Evolutionary conservation across 2,113 vertebrate species (phyloP), one percentile per base, ranked within the genome.

Genomic region (Chlorodrepanis virens): DNA sequence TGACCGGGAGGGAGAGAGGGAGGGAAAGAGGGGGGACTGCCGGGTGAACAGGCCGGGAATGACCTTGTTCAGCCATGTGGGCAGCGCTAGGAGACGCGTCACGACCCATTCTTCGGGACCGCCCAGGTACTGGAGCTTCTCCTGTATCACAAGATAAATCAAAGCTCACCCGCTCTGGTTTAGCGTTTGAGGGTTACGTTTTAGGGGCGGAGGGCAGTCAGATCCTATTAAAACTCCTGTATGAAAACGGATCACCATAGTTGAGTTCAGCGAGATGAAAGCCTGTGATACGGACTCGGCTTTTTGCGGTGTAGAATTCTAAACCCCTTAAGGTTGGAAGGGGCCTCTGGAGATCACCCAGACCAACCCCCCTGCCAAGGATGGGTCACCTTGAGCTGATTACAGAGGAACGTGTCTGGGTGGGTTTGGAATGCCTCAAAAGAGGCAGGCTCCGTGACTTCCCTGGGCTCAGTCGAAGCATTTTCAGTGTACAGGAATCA

Each of bases 221-320:
- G 0, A 4, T 14, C 2, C 1, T 56, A 0, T n/a, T 35, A 44
- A 22, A 63, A 7, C 2, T 9, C 14, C 0, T 10, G 6, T 47
- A 0, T 3, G 4, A n/a, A 18, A 47, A 3, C 5, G 13, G 11
- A 2, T 29, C 29, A 33, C 4, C 14, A 0, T 23, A 14, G 8
- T 14, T 44, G 7, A 5, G 13, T 57, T 65, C 19, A 52, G 3
- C 15, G 7, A 8, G 17, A 1, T 42, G n/a, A 45, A 47, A n/a
- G 4, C 18, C 7, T 45, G 9, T 42, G 27, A 4, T 47, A 11
- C 0, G 7, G 39, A 2, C 11, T 69, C 4, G 0, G 2, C 39
- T 52, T 52, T 12, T 28, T 37, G 3, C 33, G 3, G 23, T 14
- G 54, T 35, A 9, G 49, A 10, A 7, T 69, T 35, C 17, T 24